Percentiles rank a stretch among this genome's conserved stretches.
Conservation (phyloP, 1,140 invertebrate genomes). For the Bombus picipes region DNA sequence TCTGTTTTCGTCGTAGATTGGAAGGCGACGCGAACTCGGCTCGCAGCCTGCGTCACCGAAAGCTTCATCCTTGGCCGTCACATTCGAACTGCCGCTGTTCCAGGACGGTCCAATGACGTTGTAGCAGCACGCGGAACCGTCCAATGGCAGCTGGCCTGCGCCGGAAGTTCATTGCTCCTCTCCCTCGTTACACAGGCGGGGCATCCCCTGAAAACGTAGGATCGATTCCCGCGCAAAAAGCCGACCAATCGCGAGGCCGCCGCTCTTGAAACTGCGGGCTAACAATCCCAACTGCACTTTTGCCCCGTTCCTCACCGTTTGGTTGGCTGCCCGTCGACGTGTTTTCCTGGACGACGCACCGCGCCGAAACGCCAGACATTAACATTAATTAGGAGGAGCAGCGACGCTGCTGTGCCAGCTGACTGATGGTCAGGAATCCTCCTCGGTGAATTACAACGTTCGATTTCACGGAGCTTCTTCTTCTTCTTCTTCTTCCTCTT, state of each 20-base stretch:
- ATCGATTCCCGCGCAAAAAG: constrained; percentile 73
- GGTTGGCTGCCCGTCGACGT: constrained; percentile 12
- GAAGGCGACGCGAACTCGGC: neutral
- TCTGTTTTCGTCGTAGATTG: neutral
- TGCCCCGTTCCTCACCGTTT: constrained; percentile 11
- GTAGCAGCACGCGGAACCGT: neutral
- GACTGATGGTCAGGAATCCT: neutral
- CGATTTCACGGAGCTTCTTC: neutral
- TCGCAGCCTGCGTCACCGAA: neutral
- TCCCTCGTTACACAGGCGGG: constrained; percentile 27
- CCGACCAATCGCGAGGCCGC: constrained; percentile 39
- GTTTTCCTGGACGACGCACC: constrained; percentile 20
- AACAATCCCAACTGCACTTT: constrained; percentile 46
- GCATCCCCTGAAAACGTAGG: constrained; percentile 57
- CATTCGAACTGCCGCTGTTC: constrained; percentile 48
- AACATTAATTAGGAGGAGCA: constrained; percentile 40
- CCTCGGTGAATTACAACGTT: neutral
- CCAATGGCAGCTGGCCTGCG: neutral
- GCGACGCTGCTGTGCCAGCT: neutral
- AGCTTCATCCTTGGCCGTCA: constrained; percentile 12
- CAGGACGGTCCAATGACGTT: neutral
- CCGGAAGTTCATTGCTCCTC: constrained; percentile 29
- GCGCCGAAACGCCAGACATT: constrained; percentile 12
- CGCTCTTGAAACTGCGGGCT: constrained; percentile 39
- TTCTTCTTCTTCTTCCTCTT: neutral